phyloP scores from a whole-genome alignment of 1,140 invertebrate species.

The Drosophila pachea region DNA sequence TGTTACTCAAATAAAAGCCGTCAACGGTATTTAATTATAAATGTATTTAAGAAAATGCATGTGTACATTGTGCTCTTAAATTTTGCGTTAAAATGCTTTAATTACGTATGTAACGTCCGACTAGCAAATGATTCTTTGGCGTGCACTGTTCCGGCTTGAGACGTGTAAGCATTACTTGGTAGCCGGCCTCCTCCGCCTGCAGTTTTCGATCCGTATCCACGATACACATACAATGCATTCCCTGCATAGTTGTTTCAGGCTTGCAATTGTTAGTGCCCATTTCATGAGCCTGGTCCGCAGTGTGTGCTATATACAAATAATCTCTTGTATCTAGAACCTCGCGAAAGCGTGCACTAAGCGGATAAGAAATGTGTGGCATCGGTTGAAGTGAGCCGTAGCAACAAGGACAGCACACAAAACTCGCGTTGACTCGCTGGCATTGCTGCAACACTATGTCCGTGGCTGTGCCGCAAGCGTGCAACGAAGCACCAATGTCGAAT shows the following conservation, averaged over 20 bases:
- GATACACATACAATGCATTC: constrained; percentile 90
- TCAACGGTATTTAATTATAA: constrained; percentile 32
- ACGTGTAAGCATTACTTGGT: constrained; percentile 86
- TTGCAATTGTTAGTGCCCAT: constrained; percentile 83
- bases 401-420: constrained; percentile 95
- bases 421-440: constrained; percentile 86
- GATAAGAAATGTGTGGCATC: constrained; percentile 86
- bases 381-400: constrained; percentile 93
- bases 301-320: constrained; percentile 90
- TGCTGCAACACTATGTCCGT: constrained; percentile 94
- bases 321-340: constrained; percentile 81
- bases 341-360: constrained; percentile 83
- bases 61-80: constrained; percentile 25
- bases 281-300: constrained; percentile 90
- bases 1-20: constrained; percentile 58
- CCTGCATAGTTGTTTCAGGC: constrained; percentile 84
- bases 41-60: constrained; percentile 9
- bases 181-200: constrained; percentile 86
- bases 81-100: constrained; percentile 31
- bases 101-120: constrained; percentile 81
- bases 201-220: constrained; percentile 92
- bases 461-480: constrained; percentile 96
- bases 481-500: constrained; percentile 90
- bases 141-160: constrained; percentile 90
- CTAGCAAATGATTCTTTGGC: constrained; percentile 95